Conservation (phyloP, 2,113 vertebrate species). For the Dromaius novaehollandiae region DNA sequence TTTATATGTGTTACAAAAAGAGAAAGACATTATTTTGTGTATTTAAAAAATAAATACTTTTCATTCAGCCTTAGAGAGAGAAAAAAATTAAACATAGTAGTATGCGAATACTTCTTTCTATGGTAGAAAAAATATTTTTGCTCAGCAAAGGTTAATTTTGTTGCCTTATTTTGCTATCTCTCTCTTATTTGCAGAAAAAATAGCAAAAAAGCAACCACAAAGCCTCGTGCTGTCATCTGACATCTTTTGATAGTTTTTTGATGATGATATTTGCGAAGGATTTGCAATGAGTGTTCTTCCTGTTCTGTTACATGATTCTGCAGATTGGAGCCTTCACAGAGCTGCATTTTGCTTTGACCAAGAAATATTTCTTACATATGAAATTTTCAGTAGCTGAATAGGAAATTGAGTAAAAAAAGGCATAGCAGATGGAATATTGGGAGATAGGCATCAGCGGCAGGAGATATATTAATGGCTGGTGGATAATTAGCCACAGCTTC, state of each 20-base stretch:
- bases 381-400: conserved; percentile 48
- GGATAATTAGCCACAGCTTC: conserved; percentile 54
- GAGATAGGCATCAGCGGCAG: conserved; percentile 24
- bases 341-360: conserved; percentile 6
- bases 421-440: conserved; percentile 41
- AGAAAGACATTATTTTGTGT: not conserved
- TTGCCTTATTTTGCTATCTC: not conserved
- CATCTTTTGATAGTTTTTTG: conserved; percentile 19
- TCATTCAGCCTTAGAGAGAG: not conserved
- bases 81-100: not conserved
- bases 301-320: not conserved
- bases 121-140: not conserved
- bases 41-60: conserved; percentile 42
- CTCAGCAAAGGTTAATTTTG: not conserved
- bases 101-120: not conserved
- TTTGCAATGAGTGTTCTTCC: not conserved
- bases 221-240: not conserved
- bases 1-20: not conserved
- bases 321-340: not conserved
- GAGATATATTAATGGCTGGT: conserved; percentile 52
- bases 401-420: conserved; percentile 12
- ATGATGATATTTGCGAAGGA: not conserved
- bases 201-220: not conserved
- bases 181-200: not conserved
- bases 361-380: not conserved